Evolutionary conservation across 2,797 vertebrate genomes (phyloP), one percentile per base, ranked within the genome.

Genomic region (Platyrinchus mystaceus): DNA sequence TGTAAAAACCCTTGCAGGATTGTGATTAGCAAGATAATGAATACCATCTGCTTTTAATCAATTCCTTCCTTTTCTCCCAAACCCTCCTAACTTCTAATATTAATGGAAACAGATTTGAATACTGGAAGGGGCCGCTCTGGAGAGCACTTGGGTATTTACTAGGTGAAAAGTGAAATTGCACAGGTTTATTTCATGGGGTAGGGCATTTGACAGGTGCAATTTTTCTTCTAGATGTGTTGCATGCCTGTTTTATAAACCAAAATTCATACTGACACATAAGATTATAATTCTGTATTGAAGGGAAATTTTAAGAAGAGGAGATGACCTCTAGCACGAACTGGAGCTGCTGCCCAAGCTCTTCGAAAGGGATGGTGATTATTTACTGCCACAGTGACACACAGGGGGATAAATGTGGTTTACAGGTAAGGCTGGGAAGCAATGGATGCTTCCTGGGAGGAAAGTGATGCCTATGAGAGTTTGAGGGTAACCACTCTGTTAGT

Each of bases 1-100:
- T 77, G 77, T 79, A 95, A 90, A 96, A 78, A 75, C 84, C 80
- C 95, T 94, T 92, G 90, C 87, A 97, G 94, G 83, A 89, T 79
- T 97, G 95, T 97, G 97, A 98, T 98, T 98, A 98, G 97, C 96
- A 93, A 97, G 97, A 98, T 98, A 97, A 98, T 97, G 97, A 98
- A 97, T 87, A 84, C 96, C 59, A 92, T 97, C 97, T 98, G 98
- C 97, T 98, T 98, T 97, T 97, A 98, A 98, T 98, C 97, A 98
- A 92, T 97, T 90, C 94, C 96, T 98, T 98, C 98, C 98, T 98
- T 97, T 97, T 97, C 96, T 97, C 96, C 95, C 95, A 97, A 95
- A 97, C 94, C 94, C 84, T 97, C 93, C 96, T 94, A 96, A 97
- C 95, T 97, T 96, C 97, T 98, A 97, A 97, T 98, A 98, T 97